phyloP scores from a whole-genome alignment of 1,140 invertebrate species.

The Lordiphosa mommai region DNA sequence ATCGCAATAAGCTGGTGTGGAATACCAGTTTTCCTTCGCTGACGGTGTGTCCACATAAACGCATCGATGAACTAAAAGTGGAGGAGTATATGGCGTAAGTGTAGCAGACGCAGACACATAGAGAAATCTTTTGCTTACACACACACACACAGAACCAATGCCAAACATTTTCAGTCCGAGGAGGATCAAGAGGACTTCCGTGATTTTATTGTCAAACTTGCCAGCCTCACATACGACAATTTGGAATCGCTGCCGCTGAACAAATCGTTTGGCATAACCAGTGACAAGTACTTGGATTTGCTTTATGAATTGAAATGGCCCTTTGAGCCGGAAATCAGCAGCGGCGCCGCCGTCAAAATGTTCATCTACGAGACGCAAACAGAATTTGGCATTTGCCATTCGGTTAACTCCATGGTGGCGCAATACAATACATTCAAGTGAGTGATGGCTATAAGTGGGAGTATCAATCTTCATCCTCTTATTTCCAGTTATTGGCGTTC shows the following conservation, averaged over 20 bases:
- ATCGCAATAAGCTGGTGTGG: conserved; percentile 86
- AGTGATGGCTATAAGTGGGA: conserved; percentile 43
- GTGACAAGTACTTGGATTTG: conserved; percentile 81
- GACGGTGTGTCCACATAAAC: conserved; percentile 81
- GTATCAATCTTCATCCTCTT: neutral
- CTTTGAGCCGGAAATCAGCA: conserved; percentile 82
- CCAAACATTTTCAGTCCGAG: conserved; percentile 65
- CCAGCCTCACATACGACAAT: conserved; percentile 82
- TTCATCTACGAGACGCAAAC: conserved; percentile 82
- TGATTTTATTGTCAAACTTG: conserved; percentile 81
- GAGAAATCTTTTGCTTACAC: neutral
- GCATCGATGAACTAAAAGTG: conserved; percentile 81
- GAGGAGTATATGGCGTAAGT: conserved; percentile 80
- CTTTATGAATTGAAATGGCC: conserved; percentile 81
- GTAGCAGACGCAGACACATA: neutral
- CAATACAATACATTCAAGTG: conserved; percentile 83
- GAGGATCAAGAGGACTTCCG: conserved; percentile 80
- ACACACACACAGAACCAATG: conserved; percentile 23
- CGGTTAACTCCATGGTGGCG: conserved; percentile 84
- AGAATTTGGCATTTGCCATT: conserved; percentile 85
- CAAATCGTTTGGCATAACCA: conserved; percentile 80
- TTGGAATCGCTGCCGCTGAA: conserved; percentile 81
- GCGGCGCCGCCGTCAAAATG: conserved; percentile 81
- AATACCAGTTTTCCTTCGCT: conserved; percentile 85
- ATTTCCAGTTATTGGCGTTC: conserved; percentile 81